Evolutionary conservation across 2,888 invertebrate species (phyloP).

Genomic region (Ligdia adustata): DNA sequence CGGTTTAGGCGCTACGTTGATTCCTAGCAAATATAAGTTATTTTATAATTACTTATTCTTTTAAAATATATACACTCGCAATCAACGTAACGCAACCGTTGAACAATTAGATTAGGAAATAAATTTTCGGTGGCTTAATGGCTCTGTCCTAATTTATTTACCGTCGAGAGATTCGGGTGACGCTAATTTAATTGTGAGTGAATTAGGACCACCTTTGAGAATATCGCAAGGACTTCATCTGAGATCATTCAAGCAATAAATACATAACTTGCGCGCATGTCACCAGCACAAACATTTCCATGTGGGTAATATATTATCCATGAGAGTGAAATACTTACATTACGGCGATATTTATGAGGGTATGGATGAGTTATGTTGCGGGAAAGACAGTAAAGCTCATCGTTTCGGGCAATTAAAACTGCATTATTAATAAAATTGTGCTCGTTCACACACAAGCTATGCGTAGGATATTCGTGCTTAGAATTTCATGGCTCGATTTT

Average conservation of each 20-base stretch:
- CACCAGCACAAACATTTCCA: conserved; percentile 53
- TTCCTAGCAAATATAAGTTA: no score
- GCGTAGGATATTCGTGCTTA: not conserved
- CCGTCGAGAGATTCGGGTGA: conserved; percentile 65
- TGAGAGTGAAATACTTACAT: conserved; percentile 63
- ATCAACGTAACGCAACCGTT: conserved; percentile 43
- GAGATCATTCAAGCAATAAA: conserved; percentile 56
- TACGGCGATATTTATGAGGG: conserved; percentile 59
- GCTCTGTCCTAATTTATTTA: conserved; percentile 70
- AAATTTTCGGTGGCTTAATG: conserved; percentile 64
- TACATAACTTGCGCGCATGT: conserved; percentile 58
- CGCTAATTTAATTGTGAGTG: conserved; percentile 72
- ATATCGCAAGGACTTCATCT: conserved; percentile 52
- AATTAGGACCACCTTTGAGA: conserved; percentile 68
- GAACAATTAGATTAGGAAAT: conserved; percentile 63
- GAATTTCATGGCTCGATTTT: not conserved
- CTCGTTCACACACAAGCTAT: not conserved
- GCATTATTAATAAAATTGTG: conserved; percentile 11
- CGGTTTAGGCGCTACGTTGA: no score
- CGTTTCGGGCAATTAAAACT: conserved; percentile 24
- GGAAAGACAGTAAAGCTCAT: conserved; percentile 28
- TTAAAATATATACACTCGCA: no score
- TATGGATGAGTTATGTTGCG: conserved; percentile 29
- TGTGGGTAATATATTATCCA: conserved; percentile 57
- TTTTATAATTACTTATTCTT: no score